Conservation (phyloP, 2,113 vertebrate species). For the Poeciliopsis occidentalis region DNA sequence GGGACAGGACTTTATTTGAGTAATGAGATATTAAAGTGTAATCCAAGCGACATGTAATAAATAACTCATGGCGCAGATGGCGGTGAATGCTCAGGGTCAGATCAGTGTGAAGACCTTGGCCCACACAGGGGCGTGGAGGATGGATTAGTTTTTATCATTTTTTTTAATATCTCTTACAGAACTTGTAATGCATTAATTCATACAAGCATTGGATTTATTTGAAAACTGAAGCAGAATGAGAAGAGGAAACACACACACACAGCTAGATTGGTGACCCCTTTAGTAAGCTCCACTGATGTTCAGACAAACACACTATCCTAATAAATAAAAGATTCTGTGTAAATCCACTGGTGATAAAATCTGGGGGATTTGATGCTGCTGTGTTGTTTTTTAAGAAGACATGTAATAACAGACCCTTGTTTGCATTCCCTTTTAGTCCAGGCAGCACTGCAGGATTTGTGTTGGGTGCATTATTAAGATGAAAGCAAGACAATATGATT, state of each 20-base stretch:
- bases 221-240: conserved; percentile 46
- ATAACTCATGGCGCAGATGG: conserved; percentile 76
- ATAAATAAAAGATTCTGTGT: conserved; percentile 60
- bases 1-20: conserved; percentile 75
- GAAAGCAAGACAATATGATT: conserved; percentile 35
- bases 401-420: conserved; percentile 46
- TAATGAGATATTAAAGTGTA: conserved; percentile 83
- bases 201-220: conserved; percentile 78
- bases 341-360: conserved; percentile 47
- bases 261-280: conserved; percentile 45
- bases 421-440: conserved; percentile 19
- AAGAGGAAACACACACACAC: conserved; percentile 3
- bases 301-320: conserved; percentile 29
- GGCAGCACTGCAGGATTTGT: conserved; percentile 19
- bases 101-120: conserved; percentile 46
- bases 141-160: conserved; percentile 79
- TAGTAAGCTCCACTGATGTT: conserved; percentile 31
- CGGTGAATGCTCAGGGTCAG: conserved; percentile 74
- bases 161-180: conserved; percentile 78
- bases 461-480: conserved; percentile 40
- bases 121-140: conserved; percentile 50
- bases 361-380: conserved; percentile 38
- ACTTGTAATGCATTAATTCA: conserved; percentile 81
- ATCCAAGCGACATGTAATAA: conserved; percentile 78
- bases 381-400: conserved; percentile 17